These are phyloP conservation scores for Cheilosia urbana DNA, from an alignment of 2,888 invertebrate genomes.

Conservation along the genomic window DNA sequence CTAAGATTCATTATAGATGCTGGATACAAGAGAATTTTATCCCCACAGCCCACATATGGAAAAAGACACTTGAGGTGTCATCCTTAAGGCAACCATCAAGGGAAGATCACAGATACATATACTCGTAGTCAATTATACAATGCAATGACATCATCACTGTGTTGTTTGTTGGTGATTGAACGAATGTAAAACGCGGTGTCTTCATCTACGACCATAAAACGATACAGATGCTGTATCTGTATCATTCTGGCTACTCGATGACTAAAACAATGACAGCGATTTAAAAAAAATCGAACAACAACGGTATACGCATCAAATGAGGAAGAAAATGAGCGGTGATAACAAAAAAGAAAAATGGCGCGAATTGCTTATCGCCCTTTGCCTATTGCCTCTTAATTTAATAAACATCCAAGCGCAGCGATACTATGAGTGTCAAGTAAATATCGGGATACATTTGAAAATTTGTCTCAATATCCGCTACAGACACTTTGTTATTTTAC, in stretches of 20 bases:
- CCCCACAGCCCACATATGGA: conserved; percentile 72
- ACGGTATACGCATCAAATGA: neutral
- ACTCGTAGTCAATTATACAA: conserved; percentile 54
- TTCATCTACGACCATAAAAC: conserved; percentile 13
- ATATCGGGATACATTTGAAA: conserved; percentile 20
- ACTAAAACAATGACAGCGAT: conserved; percentile 35
- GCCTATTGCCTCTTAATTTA: neutral
- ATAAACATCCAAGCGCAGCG: neutral
- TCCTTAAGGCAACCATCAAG: conserved; percentile 44
- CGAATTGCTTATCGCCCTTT: conserved; percentile 2
- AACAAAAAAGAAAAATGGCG: conserved; percentile 4
- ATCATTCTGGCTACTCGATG: conserved; percentile 23
- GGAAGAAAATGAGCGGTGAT: conserved; percentile 16
- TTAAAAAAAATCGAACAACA: conserved; percentile 28
- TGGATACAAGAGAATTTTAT: conserved; percentile 29
- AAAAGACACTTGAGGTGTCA: conserved; percentile 74
- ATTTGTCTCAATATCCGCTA: conserved; percentile 62
- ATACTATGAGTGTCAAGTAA: neutral
- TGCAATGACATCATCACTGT: conserved; percentile 69
- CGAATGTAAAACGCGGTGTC: conserved; percentile 34
- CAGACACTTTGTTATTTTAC: conserved; percentile 56
- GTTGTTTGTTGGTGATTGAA: conserved; percentile 30
- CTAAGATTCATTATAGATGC: conserved; percentile 53
- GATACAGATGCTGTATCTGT: conserved; percentile 34
- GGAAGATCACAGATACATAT: conserved; percentile 48